Conservation (phyloP, 2,797 vertebrate species). For the Rhinophrynus dorsalis region DNA sequence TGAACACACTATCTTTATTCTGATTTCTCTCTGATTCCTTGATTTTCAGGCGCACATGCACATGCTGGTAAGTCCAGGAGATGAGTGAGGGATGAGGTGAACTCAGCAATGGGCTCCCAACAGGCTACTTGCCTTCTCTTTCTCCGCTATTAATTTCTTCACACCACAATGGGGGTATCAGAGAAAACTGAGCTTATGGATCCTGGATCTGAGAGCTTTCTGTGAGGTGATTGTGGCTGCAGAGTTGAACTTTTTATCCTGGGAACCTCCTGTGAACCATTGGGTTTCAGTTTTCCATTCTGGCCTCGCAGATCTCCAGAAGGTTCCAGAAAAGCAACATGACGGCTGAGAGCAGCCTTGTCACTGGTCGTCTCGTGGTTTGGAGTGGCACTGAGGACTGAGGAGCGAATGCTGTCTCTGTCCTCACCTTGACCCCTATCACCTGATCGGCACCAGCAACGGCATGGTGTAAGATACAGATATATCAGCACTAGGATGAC, state of each 20-base stretch:
- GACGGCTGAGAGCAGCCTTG: conserved; percentile 70
- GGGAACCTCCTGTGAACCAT: conserved; percentile 63
- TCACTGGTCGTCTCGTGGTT: conserved; percentile 72
- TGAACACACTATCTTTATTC: not conserved
- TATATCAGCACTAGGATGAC: conserved; percentile 96
- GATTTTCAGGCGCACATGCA: conserved; percentile 25
- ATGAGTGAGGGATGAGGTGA: conserved; percentile 2
- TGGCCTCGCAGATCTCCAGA: conserved; percentile 80
- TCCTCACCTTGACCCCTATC: conserved; percentile 75
- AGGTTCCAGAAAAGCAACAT: conserved; percentile 82
- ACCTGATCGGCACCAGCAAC: conserved; percentile 85
- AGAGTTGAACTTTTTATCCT: conserved; percentile 65
- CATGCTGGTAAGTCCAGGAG: conserved; percentile 24
- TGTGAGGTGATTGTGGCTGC: conserved; percentile 61
- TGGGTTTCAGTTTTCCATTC: conserved; percentile 88
- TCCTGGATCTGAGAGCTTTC: conserved; percentile 93
- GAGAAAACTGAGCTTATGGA: conserved; percentile 97
- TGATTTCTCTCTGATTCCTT: not conserved
- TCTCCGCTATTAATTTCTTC: conserved; percentile 48
- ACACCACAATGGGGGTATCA: conserved; percentile 96
- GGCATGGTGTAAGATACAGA: conserved; percentile 93
- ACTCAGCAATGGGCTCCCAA: not conserved
- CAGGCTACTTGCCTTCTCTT: not conserved
- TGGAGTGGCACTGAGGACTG: conserved; percentile 89
- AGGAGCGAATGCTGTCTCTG: conserved; percentile 93